Evolutionary conservation across 2,888 invertebrate genomes (phyloP).

Genomic region (Oxystoma pomonae): DNA sequence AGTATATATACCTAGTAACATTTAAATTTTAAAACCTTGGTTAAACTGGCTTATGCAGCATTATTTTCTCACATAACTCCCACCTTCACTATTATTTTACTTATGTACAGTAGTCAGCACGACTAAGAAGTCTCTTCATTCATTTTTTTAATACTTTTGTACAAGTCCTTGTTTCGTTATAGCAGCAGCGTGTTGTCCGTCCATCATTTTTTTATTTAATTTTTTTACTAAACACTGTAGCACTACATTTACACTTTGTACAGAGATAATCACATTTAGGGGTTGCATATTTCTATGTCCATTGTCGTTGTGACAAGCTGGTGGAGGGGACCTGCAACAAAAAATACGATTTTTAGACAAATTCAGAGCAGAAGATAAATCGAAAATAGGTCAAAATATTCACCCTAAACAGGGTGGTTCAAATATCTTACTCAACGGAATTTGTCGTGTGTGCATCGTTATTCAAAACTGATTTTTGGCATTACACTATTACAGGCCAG

Average conservation of each 20-base stretch:
- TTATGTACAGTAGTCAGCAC: slow-evolving; percentile 45
- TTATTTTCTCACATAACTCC: slow-evolving; percentile 32
- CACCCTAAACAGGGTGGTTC: too few species aligned
- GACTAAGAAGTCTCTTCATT: slow-evolving; percentile 29
- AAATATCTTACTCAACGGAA: too few species aligned
- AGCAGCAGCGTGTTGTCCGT: not conserved
- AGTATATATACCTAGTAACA: too few species aligned
- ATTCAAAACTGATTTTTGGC: too few species aligned
- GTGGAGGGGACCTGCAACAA: slow-evolving; percentile 44
- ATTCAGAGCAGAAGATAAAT: too few species aligned
- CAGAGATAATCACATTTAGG: slow-evolving; percentile 61
- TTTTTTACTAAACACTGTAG: slow-evolving; percentile 46
- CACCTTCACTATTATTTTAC: slow-evolving; percentile 33
- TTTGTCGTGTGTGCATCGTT: too few species aligned
- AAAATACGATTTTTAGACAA: not conserved
- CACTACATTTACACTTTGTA: slow-evolving; percentile 57
- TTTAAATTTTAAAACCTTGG: too few species aligned
- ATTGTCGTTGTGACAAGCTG: slow-evolving; percentile 48
- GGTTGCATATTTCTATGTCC: slow-evolving; percentile 51
- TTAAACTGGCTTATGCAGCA: too few species aligned
- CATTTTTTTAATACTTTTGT: slow-evolving; percentile 42
- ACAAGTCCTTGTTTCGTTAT: slow-evolving; percentile 38
- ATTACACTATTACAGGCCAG: too few species aligned
- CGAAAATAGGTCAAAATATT: too few species aligned
- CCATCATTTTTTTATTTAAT: slow-evolving; percentile 30